Conservation (phyloP, 30 jellyfish, hydroid and myxozoan species). For the Morbakka virulenta region DNA sequence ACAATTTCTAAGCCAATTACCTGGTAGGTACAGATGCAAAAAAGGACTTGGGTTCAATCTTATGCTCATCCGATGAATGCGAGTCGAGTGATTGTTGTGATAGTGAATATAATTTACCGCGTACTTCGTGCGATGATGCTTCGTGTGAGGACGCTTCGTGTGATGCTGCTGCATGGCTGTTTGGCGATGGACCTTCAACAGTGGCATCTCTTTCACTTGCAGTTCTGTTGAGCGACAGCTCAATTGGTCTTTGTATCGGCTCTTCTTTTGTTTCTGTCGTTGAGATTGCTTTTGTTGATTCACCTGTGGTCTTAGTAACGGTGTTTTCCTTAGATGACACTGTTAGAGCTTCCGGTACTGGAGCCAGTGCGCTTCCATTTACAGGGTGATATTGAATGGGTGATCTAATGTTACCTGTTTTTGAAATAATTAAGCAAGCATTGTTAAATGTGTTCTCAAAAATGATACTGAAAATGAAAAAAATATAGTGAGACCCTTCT, state of each 20-base stretch:
- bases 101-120: slow-evolving; percentile 10
- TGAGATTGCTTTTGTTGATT: neutral
- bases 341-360: neutral
- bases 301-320: neutral
- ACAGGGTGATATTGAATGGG: neutral
- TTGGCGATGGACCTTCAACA: slow-evolving; percentile 45
- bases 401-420: neutral
- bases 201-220: neutral
- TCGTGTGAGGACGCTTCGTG: too few relatives aligned
- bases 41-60: slow-evolving; percentile 53
- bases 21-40: slow-evolving; percentile 75
- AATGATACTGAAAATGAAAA: too few relatives aligned
- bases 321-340: slow-evolving; percentile 16
- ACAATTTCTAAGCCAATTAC: too few relatives aligned
- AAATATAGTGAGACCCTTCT: too few relatives aligned
- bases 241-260: neutral
- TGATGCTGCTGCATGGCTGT: slow-evolving; percentile 47
- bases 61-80: slow-evolving; percentile 59
- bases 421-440: too few relatives aligned
- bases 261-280: neutral
- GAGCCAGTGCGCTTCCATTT: neutral
- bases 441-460: too few relatives aligned
- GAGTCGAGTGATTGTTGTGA: slow-evolving; percentile 68
- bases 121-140: neutral
- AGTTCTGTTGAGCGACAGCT: neutral